Evolutionary conservation across 2,797 vertebrate genomes (phyloP).

Genomic region (Danio aesculapii): DNA sequence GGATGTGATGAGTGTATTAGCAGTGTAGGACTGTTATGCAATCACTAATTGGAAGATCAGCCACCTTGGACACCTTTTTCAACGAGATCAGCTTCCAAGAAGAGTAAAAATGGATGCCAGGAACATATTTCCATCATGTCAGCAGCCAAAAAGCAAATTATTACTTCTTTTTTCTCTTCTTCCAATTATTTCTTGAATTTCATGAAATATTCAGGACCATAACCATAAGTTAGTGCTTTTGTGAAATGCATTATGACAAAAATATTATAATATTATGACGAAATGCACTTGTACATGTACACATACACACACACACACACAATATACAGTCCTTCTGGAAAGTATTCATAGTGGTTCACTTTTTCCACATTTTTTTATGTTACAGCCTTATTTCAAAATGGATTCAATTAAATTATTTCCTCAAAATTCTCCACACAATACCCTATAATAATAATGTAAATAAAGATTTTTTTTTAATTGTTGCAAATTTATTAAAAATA

Average conservation of each 20-base stretch:
- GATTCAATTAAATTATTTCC: too few relatives aligned
- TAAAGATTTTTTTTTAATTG: too few relatives aligned
- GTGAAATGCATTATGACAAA: neutral
- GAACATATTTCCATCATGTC: slow-evolving; percentile 25
- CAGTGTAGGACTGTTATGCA: slow-evolving; percentile 13
- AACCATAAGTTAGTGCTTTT: neutral
- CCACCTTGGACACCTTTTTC: slow-evolving; percentile 25
- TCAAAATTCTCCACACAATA: too few relatives aligned
- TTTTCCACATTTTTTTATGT: too few relatives aligned
- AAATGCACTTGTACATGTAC: too few relatives aligned
- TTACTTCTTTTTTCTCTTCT: neutral
- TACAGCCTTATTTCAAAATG: too few relatives aligned
- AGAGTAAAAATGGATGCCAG: slow-evolving; percentile 8
- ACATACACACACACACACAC: too few relatives aligned
- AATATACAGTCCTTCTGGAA: too few relatives aligned
- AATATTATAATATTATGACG: too few relatives aligned
- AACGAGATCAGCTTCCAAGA: slow-evolving; percentile 18
- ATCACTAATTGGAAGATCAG: slow-evolving; percentile 34
- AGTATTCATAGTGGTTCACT: too few relatives aligned
- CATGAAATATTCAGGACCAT: neutral
- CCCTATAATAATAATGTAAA: too few relatives aligned
- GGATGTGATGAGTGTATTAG: slow-evolving; percentile 15
- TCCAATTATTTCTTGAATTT: neutral
- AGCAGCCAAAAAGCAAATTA: slow-evolving; percentile 8
- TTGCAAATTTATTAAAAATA: too few relatives aligned